A percentile compares a stretch with the other conserved stretches of the same genome.
phyloP scores from a whole-genome alignment of 1,140 invertebrate genomes.

The Arctopsyche grandis region DNA sequence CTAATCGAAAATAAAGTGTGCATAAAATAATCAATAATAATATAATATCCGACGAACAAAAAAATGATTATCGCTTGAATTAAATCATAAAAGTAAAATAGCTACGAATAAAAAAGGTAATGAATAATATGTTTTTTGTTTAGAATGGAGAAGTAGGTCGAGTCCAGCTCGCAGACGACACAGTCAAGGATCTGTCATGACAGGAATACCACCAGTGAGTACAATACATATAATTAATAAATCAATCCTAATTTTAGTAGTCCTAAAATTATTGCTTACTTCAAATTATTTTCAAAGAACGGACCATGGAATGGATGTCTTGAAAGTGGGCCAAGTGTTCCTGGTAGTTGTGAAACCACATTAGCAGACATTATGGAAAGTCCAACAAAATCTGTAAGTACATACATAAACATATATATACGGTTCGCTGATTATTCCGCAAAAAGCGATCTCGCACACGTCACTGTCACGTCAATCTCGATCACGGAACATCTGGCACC shows the following conservation, averaged over 20 bases:
- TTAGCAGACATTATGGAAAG: conserved; percentile 65
- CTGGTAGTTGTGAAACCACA: conserved; percentile 56
- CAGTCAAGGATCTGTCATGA: conserved; percentile 50
- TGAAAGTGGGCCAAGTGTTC: conserved; percentile 52
- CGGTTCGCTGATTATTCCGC: background rate
- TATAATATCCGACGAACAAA: too few species aligned
- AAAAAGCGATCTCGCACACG: too few species aligned
- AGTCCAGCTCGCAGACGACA: conserved; percentile 50
- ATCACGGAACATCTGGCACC: too few species aligned
- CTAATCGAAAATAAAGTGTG: too few species aligned
- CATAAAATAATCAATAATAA: too few species aligned
- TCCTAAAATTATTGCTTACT: background rate
- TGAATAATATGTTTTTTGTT: too few species aligned
- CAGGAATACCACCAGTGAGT: conserved; percentile 34
- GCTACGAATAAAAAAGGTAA: too few species aligned
- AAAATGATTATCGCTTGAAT: too few species aligned
- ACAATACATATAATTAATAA: background rate
- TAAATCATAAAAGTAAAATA: too few species aligned
- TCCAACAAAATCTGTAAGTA: conserved; percentile 61
- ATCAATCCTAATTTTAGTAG: background rate
- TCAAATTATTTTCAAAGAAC: conserved; percentile 1
- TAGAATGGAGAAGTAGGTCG: conserved; percentile 48
- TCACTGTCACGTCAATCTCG: too few species aligned
- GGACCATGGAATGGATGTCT: conserved; percentile 48
- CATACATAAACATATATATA: conserved; percentile 11